A percentile compares a stretch with the other conserved stretches of the same genome.
phyloP scores from a whole-genome alignment of 37 sponge, comb jelly and placozoan species.

The Tethya wilhelma region DNA sequence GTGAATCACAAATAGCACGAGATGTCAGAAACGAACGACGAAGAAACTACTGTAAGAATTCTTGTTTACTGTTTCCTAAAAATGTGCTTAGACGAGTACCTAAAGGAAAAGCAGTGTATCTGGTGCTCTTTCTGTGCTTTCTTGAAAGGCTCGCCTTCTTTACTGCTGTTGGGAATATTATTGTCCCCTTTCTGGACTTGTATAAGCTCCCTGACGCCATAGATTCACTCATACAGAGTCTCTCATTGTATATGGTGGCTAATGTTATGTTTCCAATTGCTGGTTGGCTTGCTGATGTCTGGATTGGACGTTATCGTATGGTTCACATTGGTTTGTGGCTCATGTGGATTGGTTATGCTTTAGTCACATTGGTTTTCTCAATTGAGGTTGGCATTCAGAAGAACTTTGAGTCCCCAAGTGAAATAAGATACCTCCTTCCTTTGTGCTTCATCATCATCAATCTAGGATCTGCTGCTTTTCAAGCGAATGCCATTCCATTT shows the following conservation, averaged over 20 bases:
- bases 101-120: not conserved
- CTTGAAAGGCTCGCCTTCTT: conserved; percentile 15
- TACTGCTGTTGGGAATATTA: not conserved
- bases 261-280: conserved; percentile 9
- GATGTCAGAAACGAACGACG: not conserved
- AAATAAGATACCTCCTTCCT: conserved; percentile 1
- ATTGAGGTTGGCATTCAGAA: not conserved
- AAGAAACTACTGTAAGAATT: not conserved
- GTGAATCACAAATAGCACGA: too few species aligned
- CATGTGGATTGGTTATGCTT: conserved; percentile 10
- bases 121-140: conserved; percentile 3
- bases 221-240: not conserved
- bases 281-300: conserved; percentile 24
- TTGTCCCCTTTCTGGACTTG: not conserved
- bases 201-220: too few species aligned
- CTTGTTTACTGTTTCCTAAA: not conserved
- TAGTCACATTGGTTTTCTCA: not conserved
- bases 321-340: conserved; percentile 1
- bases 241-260: not conserved
- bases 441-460: conserved; percentile 15
- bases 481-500: conserved; percentile 44
- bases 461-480: conserved; percentile 47
- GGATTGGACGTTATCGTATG: conserved; percentile 2
- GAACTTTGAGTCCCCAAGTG: not conserved
- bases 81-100: conserved; percentile 1